Conservation (phyloP, 2,113 vertebrate species). For the Corynorhinus townsendii region DNA sequence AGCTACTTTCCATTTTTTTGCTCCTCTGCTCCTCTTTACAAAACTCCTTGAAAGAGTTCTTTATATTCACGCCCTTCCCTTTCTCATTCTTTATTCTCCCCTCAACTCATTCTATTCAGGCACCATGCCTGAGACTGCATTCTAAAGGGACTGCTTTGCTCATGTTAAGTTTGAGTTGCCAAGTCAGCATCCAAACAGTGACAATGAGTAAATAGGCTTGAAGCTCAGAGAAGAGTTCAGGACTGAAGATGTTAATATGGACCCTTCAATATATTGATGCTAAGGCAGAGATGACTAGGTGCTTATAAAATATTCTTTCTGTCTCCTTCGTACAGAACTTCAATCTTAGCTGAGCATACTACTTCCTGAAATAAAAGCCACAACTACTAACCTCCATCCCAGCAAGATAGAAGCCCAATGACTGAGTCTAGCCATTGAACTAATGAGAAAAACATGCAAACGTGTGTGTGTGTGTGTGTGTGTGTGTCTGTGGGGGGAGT, state of each 20-base stretch:
- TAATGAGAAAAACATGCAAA: neutral
- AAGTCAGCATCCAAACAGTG: neutral
- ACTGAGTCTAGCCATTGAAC: neutral
- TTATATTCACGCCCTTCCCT: neutral
- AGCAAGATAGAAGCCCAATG: neutral
- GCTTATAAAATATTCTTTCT: neutral
- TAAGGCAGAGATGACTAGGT: neutral
- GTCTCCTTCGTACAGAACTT: neutral
- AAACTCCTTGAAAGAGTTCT: neutral
- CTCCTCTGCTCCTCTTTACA: neutral
- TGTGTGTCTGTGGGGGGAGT: neutral
- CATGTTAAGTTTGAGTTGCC: neutral
- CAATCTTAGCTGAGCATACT: neutral
- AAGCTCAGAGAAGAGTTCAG: neutral
- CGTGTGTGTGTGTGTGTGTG: neutral
- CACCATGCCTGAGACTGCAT: neutral
- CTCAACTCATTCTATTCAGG: neutral
- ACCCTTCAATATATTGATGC: neutral
- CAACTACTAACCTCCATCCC: neutral
- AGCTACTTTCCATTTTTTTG: neutral
- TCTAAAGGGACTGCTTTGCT: neutral
- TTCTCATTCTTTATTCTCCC: neutral
- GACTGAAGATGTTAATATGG: neutral
- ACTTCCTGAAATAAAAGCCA: neutral
- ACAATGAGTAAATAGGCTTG: neutral